phyloP scores from a whole-genome alignment of 2,113 vertebrate genomes.

The Grammomys surdaster region DNA sequence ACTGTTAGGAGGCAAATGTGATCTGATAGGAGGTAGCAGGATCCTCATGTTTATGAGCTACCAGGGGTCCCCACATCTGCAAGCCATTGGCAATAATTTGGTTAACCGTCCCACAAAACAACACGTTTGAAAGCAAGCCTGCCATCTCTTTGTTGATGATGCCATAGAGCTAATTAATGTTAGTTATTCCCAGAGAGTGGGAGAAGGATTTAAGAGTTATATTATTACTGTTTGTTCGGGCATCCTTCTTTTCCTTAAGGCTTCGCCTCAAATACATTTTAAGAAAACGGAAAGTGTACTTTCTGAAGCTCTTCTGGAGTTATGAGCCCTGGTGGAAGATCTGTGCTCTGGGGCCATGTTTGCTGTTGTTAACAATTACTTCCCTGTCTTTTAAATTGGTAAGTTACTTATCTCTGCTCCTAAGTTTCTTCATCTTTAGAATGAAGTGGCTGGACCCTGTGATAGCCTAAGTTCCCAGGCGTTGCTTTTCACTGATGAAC shows the following conservation, averaged over 20 bases:
- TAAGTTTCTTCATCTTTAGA: background rate
- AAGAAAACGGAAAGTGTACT: background rate
- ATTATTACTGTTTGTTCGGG: background rate
- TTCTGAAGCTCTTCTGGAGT: background rate
- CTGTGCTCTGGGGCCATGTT: background rate
- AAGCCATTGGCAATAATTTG: constrained; percentile 28
- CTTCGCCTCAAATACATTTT: background rate
- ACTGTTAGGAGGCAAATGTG: constrained; percentile 8
- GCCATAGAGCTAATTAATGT: constrained; percentile 36
- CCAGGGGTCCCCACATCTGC: constrained; percentile 24
- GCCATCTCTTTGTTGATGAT: constrained; percentile 27
- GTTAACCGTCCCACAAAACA: constrained; percentile 20
- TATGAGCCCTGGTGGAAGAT: background rate
- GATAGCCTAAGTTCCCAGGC: background rate
- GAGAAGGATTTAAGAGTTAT: background rate
- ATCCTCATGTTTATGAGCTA: background rate
- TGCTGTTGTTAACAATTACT: background rate
- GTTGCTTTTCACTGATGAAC: constrained; percentile 1
- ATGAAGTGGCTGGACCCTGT: background rate
- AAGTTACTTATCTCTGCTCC: background rate
- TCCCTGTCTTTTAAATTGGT: background rate
- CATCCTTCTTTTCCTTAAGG: constrained; percentile 22
- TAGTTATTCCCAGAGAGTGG: background rate
- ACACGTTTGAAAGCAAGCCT: background rate
- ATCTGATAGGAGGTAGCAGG: constrained; percentile 31